A percentile compares a stretch with the other conserved stretches of the same genome.
phyloP scores from a whole-genome alignment of 2,888 invertebrate species.

The Ophonus ardosiacus region DNA sequence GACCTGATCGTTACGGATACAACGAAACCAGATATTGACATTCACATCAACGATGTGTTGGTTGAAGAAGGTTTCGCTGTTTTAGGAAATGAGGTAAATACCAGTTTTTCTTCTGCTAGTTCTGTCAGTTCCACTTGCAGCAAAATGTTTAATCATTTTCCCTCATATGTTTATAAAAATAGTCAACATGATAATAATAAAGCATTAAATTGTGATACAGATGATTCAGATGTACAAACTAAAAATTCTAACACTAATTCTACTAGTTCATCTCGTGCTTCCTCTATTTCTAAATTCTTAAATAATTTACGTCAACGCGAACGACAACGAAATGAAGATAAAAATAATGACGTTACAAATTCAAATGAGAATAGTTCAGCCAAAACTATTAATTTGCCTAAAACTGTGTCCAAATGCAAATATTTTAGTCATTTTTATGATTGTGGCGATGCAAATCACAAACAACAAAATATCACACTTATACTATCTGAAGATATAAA shows the following conservation, averaged over 20 bases:
- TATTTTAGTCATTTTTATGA: not conserved
- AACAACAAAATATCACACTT: too few species aligned
- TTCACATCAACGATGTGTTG: slow-evolving; percentile 77
- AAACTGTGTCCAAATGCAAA: not conserved
- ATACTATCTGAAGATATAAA: too few species aligned
- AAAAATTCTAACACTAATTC: not conserved
- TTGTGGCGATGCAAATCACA: not conserved
- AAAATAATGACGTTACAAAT: not conserved
- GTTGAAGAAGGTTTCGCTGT: slow-evolving; percentile 77
- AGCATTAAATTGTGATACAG: not conserved
- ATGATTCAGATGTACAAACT: not conserved
- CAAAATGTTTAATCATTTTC: not conserved
- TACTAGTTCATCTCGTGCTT: not conserved
- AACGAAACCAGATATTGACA: slow-evolving; percentile 74
- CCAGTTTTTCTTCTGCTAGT: not conserved
- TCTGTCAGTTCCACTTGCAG: not conserved
- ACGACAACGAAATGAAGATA: too few species aligned
- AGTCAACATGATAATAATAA: not conserved
- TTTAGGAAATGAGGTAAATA: slow-evolving; percentile 70
- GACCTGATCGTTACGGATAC: slow-evolving; percentile 78
- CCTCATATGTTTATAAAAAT: not conserved
- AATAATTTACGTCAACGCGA: not conserved
- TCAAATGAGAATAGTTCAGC: not conserved
- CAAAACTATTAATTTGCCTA: not conserved
- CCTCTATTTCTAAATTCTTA: not conserved